Conservation (phyloP, 2,888 invertebrate species). For the Hydriomena furcata region DNA sequence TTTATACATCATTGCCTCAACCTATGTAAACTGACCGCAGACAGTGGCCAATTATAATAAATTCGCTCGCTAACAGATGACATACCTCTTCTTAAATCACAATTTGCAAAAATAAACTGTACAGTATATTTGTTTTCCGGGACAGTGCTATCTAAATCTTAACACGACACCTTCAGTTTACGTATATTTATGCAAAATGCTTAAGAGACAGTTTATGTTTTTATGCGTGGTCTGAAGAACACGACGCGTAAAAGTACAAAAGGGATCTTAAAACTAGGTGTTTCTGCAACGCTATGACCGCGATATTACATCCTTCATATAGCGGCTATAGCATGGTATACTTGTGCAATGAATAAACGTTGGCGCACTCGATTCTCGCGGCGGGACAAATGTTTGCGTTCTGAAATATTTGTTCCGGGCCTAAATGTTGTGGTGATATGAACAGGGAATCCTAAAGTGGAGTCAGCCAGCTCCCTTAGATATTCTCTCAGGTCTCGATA, state of each 20-base stretch:
- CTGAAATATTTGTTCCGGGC: no score
- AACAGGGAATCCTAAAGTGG: no score
- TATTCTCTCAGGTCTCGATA: no score
- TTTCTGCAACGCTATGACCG: neutral
- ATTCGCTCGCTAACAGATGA: constrained; percentile 22
- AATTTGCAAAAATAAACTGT: constrained; percentile 30
- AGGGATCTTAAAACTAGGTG: constrained; percentile 24
- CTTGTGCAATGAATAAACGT: no score
- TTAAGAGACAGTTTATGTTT: constrained; percentile 44
- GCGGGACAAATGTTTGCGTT: no score
- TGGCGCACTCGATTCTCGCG: no score
- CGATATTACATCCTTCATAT: neutral
- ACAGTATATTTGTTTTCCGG: constrained; percentile 26
- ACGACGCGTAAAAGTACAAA: constrained; percentile 45
- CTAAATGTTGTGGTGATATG: no score
- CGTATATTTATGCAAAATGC: constrained; percentile 37
- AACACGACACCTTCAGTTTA: constrained; percentile 43
- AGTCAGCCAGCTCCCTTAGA: no score
- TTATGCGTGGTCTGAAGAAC: constrained; percentile 44
- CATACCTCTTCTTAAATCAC: constrained; percentile 23
- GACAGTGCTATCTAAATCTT: constrained; percentile 42
- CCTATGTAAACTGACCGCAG: constrained; percentile 11
- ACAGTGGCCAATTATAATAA: constrained; percentile 31
- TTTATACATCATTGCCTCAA: no score
- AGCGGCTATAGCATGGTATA: no score